Percentiles rank a stretch among this genome's conserved stretches.
phyloP scores from a whole-genome alignment of 2,888 invertebrate genomes.

The Morinoia aosen region DNA sequence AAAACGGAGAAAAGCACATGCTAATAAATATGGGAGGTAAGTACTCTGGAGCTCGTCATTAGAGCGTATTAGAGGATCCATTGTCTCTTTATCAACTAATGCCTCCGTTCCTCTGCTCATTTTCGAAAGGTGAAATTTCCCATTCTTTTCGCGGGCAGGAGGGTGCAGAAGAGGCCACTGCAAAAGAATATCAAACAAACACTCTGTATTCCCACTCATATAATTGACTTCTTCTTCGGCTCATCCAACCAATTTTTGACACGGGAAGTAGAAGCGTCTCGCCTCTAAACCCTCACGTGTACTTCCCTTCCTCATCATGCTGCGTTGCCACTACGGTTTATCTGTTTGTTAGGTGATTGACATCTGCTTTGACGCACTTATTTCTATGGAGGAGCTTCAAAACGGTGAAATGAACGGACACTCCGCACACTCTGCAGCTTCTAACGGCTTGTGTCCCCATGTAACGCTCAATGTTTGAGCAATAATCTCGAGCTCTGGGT shows the following conservation, averaged over 20 bases:
- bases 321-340: background rate
- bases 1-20: background rate
- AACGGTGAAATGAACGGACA: background rate
- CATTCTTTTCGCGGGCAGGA: background rate
- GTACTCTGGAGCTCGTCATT: background rate
- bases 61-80: background rate
- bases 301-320: background rate
- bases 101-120: background rate
- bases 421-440: background rate
- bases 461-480: background rate
- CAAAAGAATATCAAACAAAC: background rate
- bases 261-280: too few relatives aligned
- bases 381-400: background rate
- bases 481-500: slow-evolving; percentile 2
- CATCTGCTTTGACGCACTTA: background rate
- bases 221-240: background rate
- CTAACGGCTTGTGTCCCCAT: background rate
- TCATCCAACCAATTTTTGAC: background rate
- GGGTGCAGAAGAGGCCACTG: background rate
- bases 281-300: background rate
- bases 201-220: background rate
- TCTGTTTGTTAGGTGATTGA: background rate
- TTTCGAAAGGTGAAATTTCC: background rate
- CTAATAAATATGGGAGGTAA: background rate
- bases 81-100: background rate